phyloP scores from a whole-genome alignment of 2,113 vertebrate genomes.

The Chamaetylas fuelleborni region DNA sequence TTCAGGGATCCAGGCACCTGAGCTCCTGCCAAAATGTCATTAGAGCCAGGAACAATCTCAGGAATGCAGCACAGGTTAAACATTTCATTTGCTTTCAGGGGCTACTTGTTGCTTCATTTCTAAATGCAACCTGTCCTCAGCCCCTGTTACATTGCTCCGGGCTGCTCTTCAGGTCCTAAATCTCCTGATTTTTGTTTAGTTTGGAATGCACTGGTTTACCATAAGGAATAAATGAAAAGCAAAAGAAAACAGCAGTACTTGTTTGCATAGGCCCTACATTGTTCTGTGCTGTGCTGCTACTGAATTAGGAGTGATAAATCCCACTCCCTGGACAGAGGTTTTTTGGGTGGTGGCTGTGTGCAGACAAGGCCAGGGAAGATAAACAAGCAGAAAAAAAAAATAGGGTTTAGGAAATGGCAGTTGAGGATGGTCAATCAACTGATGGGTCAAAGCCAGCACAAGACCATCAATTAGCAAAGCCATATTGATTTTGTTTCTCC shows the following conservation, averaged over 20 bases:
- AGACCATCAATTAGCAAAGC: background rate
- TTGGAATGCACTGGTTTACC: slow-evolving; percentile 9
- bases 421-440: background rate
- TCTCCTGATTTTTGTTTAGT: background rate
- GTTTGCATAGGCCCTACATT: slow-evolving; percentile 22
- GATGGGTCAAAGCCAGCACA: background rate
- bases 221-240: slow-evolving; percentile 15
- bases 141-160: background rate
- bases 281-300: slow-evolving; percentile 14
- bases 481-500: background rate
- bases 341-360: slow-evolving; percentile 5
- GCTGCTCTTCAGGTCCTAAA: background rate
- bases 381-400: slow-evolving; percentile 4
- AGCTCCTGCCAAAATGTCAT: background rate
- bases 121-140: background rate
- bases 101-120: background rate
- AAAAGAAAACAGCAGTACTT: background rate
- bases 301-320: slow-evolving; percentile 20
- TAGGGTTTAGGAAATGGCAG: background rate
- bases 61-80: background rate
- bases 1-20: background rate
- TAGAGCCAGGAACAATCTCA: background rate
- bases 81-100: background rate
- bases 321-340: background rate
- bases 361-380: background rate